Conservation (phyloP, 2,113 vertebrate genomes). For the Hystrix cristata region DNA sequence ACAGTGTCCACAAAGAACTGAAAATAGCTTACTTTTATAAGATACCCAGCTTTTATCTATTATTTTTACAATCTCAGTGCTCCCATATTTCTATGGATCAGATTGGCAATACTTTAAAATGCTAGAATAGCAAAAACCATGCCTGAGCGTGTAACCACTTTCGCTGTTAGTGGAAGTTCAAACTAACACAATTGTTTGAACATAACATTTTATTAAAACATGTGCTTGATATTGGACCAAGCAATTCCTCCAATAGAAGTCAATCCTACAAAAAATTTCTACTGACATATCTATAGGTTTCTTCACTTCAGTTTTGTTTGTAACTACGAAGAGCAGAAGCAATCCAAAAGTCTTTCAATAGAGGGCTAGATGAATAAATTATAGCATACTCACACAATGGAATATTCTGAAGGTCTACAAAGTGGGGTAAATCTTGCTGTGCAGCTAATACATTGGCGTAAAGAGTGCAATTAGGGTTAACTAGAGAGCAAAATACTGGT, state of each 20-base stretch:
- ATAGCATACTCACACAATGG: neutral
- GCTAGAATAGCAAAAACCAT: neutral
- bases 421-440: neutral
- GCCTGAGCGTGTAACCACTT: neutral
- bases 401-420: neutral
- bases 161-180: neutral
- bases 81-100: neutral
- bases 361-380: conserved; percentile 1
- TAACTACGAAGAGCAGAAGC: neutral
- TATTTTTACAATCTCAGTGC: neutral
- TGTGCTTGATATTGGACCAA: neutral
- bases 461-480: too few relatives aligned
- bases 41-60: neutral
- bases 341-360: neutral
- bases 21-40: neutral
- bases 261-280: neutral
- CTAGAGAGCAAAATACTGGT: too few relatives aligned
- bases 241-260: neutral
- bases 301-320: neutral
- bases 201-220: neutral
- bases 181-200: neutral
- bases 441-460: neutral
- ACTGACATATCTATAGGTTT: neutral
- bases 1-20: neutral
- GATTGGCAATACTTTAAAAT: neutral